Evolutionary conservation across 2,797 vertebrate genomes (phyloP), one percentile per base, ranked within the genome.

Genomic region (Eupleurogrammus muticus): DNA sequence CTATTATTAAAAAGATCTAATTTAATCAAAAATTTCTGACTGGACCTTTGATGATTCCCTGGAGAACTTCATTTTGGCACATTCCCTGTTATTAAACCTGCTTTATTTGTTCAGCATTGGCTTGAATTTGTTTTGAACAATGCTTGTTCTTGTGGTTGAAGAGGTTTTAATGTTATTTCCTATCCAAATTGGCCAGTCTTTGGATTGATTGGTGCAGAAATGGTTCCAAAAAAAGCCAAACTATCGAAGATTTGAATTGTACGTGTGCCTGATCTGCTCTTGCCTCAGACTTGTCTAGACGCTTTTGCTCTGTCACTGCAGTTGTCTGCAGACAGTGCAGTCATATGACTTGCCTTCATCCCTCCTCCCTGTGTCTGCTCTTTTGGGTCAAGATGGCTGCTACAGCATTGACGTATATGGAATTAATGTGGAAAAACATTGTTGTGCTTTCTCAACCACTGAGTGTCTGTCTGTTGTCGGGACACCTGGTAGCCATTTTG

Each of bases 311-410:
- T 66, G 84, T 89, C 90, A 89, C 87, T 90, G 89, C 89, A 88
- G 86, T 87, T 85, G 72, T 89, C 83, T 89, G 84, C 83, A 88
- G 77, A 87, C 86, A 50, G 77, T 81, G 75, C 64, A 67, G 90
- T 91, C 91, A 90, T 90, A 90, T 93, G 90, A 92, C 90, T 80
- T 44, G 52, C n/a, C 66, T 66, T 76, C 72, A 66, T 77, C 83
- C 85, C 80, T 80, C 77, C 80, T 74, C 80, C 68, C 80, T 54
- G 23, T 70, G 75, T 88, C 82, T 87, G 66, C 51, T 84, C 64
- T 80, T 83, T 78, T 66, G 66, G 84, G 78, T 64, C 87, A 91
- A 92, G 85, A 92, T 92, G 92, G 89, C 90, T 81, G 82, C 89
- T 79, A 38, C 81, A 54, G 79, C 59, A 64, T 82, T 87, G 82